A percentile compares a stretch with the other conserved stretches of the same genome.
Conservation (phyloP, 2,113 vertebrate species). For the Neoarius graeffei region DNA sequence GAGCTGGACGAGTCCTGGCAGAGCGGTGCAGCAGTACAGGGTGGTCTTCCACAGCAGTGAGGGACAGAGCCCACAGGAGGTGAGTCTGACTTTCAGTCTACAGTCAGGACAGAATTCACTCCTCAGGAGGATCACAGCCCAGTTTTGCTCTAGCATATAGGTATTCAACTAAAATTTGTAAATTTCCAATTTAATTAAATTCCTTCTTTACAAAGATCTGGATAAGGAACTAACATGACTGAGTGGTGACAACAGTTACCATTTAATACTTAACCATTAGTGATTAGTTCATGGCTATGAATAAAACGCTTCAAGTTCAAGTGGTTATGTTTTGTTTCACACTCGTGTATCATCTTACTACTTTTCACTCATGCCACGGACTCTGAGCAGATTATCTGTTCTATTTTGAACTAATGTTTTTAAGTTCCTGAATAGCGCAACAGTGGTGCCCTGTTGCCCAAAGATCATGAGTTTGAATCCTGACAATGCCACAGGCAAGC, state of each 20-base stretch:
- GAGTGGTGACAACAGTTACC: background rate
- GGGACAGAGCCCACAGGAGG: slow-evolving; percentile 82
- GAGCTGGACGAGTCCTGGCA: slow-evolving; percentile 78
- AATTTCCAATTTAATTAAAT: background rate
- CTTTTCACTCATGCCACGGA: too few species aligned
- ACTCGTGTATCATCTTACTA: background rate
- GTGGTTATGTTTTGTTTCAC: background rate
- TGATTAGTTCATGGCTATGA: background rate
- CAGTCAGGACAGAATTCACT: background rate
- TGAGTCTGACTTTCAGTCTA: slow-evolving; percentile 55
- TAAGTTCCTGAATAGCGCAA: too few species aligned
- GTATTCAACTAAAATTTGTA: background rate
- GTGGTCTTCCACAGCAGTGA: slow-evolving; percentile 83
- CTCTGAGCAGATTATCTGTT: too few species aligned
- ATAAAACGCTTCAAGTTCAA: background rate
- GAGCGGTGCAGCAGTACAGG: slow-evolving; percentile 77
- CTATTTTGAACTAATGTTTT: too few species aligned
- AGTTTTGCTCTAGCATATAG: too few species aligned
- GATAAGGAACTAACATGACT: background rate
- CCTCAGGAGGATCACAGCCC: background rate
- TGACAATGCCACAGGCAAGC: background rate
- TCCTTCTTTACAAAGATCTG: background rate
- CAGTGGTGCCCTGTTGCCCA: too few species aligned
- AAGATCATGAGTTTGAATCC: too few species aligned
- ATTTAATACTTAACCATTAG: background rate